Evolutionary conservation across 2,113 vertebrate genomes (phyloP).

Genomic region (Melanotaenia duboulayi): DNA sequence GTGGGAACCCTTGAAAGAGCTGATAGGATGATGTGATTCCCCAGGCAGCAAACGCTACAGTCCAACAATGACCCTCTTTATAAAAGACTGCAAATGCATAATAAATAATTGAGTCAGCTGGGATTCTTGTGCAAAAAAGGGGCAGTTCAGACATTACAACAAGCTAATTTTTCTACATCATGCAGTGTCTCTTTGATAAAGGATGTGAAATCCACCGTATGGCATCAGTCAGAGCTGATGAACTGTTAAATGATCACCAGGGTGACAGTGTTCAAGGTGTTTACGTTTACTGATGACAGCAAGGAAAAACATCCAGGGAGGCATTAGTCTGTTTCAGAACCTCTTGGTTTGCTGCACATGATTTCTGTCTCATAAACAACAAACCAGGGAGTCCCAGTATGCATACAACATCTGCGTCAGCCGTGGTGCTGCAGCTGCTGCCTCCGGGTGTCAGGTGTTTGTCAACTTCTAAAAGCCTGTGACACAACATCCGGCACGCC

Average conservation of each 20-base stretch:
- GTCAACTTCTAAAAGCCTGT: slow-evolving; percentile 15
- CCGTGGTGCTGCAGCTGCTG: slow-evolving; percentile 4
- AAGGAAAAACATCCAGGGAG: neutral
- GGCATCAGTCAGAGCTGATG: neutral
- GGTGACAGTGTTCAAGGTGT: neutral
- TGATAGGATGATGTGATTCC: neutral
- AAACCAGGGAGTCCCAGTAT: neutral
- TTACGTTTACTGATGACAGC: slow-evolving; percentile 2
- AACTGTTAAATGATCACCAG: neutral
- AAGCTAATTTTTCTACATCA: neutral
- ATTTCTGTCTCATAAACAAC: neutral
- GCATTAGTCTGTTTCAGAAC: no score
- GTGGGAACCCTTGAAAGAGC: slow-evolving; percentile 2
- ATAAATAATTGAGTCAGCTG: slow-evolving; percentile 21
- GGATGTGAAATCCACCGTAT: neutral
- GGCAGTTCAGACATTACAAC: slow-evolving; percentile 13
- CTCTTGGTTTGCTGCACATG: neutral
- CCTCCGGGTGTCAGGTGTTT: slow-evolving; percentile 42
- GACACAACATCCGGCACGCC: slow-evolving; percentile 31
- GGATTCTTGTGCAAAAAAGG: neutral
- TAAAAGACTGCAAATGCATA: neutral
- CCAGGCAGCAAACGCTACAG: slow-evolving; percentile 9
- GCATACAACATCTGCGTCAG: neutral
- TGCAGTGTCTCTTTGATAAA: neutral
- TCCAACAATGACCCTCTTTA: slow-evolving; percentile 22